These are phyloP conservation scores for Papilio elwesi DNA, from an alignment of 2,888 invertebrate species.

Conservation along the genomic window DNA sequence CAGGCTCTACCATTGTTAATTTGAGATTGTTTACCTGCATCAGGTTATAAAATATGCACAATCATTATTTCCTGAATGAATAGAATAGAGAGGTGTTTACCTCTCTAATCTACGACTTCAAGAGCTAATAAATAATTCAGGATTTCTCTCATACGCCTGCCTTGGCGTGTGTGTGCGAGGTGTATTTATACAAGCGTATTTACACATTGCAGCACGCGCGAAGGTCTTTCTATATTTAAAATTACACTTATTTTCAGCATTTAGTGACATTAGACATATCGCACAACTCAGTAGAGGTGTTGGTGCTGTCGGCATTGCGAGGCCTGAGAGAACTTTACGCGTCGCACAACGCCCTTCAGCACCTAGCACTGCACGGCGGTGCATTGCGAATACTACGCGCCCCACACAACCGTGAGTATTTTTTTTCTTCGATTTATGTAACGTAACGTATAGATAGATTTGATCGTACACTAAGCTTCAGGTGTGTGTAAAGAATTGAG, in stretches of 20 bases:
- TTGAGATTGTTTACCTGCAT: no score
- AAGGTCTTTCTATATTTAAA: background rate
- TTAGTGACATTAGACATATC: conserved; percentile 92
- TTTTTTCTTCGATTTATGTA: background rate
- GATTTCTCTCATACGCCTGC: no score
- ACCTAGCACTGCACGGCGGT: conserved; percentile 91
- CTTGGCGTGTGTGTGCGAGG: no score
- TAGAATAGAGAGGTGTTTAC: no score
- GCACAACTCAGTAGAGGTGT: conserved; percentile 91
- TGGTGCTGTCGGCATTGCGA: conserved; percentile 91
- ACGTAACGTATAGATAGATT: background rate
- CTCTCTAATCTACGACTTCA: no score
- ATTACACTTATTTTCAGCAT: conserved; percentile 83
- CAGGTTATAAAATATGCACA: no score
- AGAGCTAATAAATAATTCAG: no score
- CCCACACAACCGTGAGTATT: conserved; percentile 89
- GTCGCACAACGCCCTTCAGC: conserved; percentile 89
- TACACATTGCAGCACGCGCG: no score
- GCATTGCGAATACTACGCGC: conserved; percentile 90
- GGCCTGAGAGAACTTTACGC: conserved; percentile 91
- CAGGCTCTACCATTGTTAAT: no score
- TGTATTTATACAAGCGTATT: no score
- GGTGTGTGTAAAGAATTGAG: no score
- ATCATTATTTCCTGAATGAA: no score
- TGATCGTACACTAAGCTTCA: background rate